These are phyloP conservation scores for Eptesicus fuscus DNA, from an alignment of 2,113 vertebrate genomes.

Conservation along the genomic window DNA sequence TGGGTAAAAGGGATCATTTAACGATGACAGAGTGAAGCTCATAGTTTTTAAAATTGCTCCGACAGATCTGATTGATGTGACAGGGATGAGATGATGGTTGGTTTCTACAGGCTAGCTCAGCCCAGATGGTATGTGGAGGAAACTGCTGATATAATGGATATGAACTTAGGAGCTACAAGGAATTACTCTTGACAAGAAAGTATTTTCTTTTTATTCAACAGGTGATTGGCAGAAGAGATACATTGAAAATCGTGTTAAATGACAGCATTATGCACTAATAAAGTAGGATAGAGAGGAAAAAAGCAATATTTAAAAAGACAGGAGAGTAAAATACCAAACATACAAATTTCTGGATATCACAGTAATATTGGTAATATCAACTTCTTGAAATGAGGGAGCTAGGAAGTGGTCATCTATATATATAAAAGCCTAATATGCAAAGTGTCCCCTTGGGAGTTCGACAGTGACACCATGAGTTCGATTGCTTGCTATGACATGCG, in stretches of 20 bases:
- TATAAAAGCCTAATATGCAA: no score
- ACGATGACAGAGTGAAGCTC: constrained; percentile 58
- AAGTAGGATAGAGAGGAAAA: not conserved
- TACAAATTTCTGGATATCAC: not conserved
- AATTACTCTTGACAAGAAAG: constrained; percentile 15
- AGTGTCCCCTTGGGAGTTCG: no score
- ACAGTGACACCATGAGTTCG: fast-evolving
- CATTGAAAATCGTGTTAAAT: not conserved
- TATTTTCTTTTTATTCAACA: constrained; percentile 30
- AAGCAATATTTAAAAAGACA: not conserved
- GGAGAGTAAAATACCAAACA: not conserved
- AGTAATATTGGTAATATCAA: not conserved
- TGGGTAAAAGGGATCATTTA: constrained; percentile 70
- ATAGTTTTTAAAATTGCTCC: constrained; percentile 47
- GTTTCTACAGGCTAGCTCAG: constrained; percentile 29
- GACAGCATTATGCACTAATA: not conserved
- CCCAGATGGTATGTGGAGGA: not conserved
- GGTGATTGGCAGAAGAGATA: not conserved
- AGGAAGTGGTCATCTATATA: not conserved
- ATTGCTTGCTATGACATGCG: no score
- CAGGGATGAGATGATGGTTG: not conserved
- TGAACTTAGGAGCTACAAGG: not conserved
- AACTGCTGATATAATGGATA: not conserved
- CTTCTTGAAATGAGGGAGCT: not conserved
- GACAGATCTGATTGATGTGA: constrained; percentile 45